A percentile compares a stretch with the other conserved stretches of the same genome.
Conservation (phyloP, 2,888 invertebrate genomes). For the Napeogenes sylphis region DNA sequence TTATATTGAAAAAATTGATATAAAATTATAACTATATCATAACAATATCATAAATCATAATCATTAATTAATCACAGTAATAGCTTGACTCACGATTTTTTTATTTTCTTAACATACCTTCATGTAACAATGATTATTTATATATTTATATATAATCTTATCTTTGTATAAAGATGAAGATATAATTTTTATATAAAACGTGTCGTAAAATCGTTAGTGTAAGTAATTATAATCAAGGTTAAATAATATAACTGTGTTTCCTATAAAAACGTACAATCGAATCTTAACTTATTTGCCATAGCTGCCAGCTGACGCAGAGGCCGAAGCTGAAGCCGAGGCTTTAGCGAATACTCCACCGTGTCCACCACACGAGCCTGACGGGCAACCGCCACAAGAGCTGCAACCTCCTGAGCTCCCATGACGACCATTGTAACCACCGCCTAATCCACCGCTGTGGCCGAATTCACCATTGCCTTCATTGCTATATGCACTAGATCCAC, state of each 20-base stretch:
- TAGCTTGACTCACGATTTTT: constrained; percentile 13
- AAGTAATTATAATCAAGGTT: too few species aligned
- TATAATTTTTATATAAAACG: neutral
- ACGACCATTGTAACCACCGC: neutral
- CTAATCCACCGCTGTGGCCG: neutral
- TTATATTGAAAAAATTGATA: constrained; percentile 17
- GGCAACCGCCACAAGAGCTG: constrained; percentile 39
- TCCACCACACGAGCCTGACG: constrained; percentile 42
- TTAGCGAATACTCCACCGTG: constrained; percentile 46
- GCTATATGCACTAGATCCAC: constrained; percentile 22
- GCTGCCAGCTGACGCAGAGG: constrained; percentile 47
- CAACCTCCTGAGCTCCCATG: neutral
- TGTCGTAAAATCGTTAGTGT: too few species aligned
- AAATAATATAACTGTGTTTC: too few species aligned
- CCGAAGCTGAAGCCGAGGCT: constrained; percentile 48
- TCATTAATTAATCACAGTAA: constrained; percentile 15
- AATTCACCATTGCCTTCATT: neutral
- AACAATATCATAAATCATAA: constrained; percentile 10
- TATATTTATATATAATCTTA: neutral
- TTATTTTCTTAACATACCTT: constrained; percentile 1
- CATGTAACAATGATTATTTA: constrained; percentile 8
- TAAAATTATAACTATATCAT: constrained; percentile 11
- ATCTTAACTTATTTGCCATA: constrained; percentile 44
- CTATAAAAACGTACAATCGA: too few species aligned
- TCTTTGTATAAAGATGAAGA: too few species aligned